phyloP scores from a whole-genome alignment of 2,888 invertebrate species.

The Ophioninae sp. region DNA sequence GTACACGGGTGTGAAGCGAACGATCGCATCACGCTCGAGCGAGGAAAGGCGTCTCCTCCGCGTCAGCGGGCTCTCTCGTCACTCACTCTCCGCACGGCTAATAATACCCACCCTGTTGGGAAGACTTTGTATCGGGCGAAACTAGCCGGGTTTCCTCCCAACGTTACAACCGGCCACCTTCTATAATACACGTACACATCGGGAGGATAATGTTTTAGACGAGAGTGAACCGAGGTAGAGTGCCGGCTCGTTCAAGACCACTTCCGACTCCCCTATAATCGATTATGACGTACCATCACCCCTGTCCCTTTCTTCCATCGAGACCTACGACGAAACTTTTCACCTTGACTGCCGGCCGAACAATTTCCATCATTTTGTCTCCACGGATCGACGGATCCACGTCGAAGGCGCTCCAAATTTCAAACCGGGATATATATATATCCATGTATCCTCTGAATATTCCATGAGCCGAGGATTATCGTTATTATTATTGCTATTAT shows the following conservation, averaged over 20 bases:
- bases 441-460: neutral
- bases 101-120: constrained; percentile 55
- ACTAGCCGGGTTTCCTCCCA: constrained; percentile 50
- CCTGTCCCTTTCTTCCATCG: neutral
- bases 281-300: constrained; percentile 35
- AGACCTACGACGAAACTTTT: constrained; percentile 13
- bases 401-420: neutral
- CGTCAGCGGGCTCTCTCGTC: constrained; percentile 56
- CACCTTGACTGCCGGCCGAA: neutral
- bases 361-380: constrained; percentile 35
- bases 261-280: constrained; percentile 55
- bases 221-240: constrained; percentile 39
- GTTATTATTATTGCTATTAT: no score
- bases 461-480: neutral
- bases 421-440: neutral
- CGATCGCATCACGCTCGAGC: constrained; percentile 63
- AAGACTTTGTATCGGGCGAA: constrained; percentile 48
- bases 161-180: neutral
- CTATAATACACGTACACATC: constrained; percentile 13
- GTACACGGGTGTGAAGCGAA: constrained; percentile 63
- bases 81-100: constrained; percentile 41
- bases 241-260: constrained; percentile 54
- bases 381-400: constrained; percentile 2
- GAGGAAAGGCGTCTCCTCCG: constrained; percentile 62
- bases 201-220: constrained; percentile 36